Evolutionary conservation across 2,797 vertebrate genomes (phyloP), one percentile per base, ranked within the genome.

Genomic region (Neomorphus geoffroyi): DNA sequence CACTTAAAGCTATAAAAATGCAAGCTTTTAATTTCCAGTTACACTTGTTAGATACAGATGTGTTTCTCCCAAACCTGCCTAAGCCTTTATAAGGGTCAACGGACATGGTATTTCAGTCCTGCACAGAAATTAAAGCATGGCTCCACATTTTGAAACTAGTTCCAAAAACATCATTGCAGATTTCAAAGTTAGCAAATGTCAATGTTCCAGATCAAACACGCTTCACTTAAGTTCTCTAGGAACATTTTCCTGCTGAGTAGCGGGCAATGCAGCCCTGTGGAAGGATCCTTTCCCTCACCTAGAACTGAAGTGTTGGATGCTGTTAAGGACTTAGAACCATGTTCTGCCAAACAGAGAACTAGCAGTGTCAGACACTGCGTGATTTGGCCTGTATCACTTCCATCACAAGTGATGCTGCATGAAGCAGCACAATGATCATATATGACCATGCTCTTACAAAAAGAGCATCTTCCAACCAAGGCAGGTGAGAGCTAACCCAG

Each of bases 281-380:
- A 21, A 79, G 14, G 50, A 90, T 30, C 26, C 13, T 8, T 86
- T 72, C 18, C 26, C 6, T 56, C 21, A n/a, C 18, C 32, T 30
- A n/a, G 18, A 58, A 78, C 2, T 64, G 33, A 72, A 58, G 5
- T 6, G 13, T 3, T 79, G n/a, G 65, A 19, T 17, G 8, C 11
- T 81, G 82, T 66, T 53, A 43, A 33, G 19, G 26, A 73, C 26
- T 72, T 8, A 6, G 11, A 72, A 37, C 4, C 16, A 27, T 9
- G 14, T 1, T 61, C 5, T 17, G 33, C 12, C 13, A 62, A 83
- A 67, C 1, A 33, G 16, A 46, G 7, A 80, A 74, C 0, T 9
- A 10, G 11, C 13, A 18, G 30, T 22, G 26, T 37, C 51, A 74
- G 39, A 39, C 32, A 56, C 3, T 32, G 16, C 0, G 0, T 13